A percentile compares a stretch with the other conserved stretches of the same genome.
Evolutionary conservation across 2,888 invertebrate species (phyloP).

Genomic region (Pomacea canaliculata): DNA sequence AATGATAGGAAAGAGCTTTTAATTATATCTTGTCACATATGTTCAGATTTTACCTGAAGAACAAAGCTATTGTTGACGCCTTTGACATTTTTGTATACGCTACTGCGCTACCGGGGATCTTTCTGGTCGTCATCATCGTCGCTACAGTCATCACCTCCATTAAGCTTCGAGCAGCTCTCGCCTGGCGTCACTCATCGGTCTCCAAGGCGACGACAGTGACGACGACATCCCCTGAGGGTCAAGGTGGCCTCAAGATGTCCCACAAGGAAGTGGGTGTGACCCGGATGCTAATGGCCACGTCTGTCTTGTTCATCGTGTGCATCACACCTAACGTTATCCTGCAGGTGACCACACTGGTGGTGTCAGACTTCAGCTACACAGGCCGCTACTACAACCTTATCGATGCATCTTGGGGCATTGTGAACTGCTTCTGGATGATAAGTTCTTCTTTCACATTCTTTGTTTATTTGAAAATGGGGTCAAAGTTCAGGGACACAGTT

Average conservation of each 20-base stretch:
- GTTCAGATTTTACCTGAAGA: neutral
- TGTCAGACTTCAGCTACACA: too few relatives aligned
- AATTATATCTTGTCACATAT: too few relatives aligned
- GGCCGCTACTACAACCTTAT: neutral
- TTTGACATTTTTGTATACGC: neutral
- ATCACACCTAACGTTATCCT: neutral
- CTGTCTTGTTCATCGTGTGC: conserved; percentile 11
- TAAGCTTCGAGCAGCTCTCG: neutral
- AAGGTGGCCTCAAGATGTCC: neutral
- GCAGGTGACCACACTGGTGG: neutral
- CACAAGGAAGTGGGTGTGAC: conserved; percentile 1
- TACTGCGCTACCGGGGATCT: neutral
- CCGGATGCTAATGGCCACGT: conserved; percentile 8
- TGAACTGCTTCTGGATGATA: neutral
- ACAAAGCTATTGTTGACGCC: neutral
- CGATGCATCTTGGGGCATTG: neutral
- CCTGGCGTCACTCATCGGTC: neutral
- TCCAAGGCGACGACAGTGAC: neutral
- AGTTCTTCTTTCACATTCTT: conserved; percentile 12
- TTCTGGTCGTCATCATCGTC: neutral
- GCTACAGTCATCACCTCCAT: neutral
- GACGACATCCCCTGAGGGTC: too few relatives aligned
- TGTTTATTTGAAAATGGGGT: conserved; percentile 5
- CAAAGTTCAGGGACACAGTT: neutral
- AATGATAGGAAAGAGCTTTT: too few relatives aligned